Evolutionary conservation across 2,888 invertebrate genomes (phyloP), one percentile per base, ranked within the genome.

Genomic region (Ramazzottius varieornatus): DNA sequence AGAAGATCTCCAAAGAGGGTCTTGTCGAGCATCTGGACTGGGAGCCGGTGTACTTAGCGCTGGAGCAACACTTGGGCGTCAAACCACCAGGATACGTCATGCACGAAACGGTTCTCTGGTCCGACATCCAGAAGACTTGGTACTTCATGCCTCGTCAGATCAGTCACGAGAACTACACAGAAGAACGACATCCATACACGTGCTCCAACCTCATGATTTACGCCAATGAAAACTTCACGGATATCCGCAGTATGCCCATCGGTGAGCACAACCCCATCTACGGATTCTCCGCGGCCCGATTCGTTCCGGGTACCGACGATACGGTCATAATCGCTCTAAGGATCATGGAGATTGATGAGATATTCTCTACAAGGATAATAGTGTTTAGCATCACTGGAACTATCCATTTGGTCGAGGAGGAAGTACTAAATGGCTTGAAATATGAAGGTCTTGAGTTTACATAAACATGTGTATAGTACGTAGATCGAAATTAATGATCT

Each of bases 21-120:
- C 29, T 54, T 29, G 54, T 54, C 16, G 54, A 54, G 29, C 54
- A 54, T 54, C 29, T 54, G 24, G 54, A 54, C 29, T 54, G 54
- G 54, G 24, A 54, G 4, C 20, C 54, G n/a, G n/a, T 24, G 13
- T 54, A 54, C 54, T 8, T 8, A 13, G 54, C 54, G 16, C 8
- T 54, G n/a, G 54, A 54, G 24, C 8, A 54, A 4, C n/a, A 54
- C n/a, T 24, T 54, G 4, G 54, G 54, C 4, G 24, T 54, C 24
- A 54, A 54, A 29, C 20, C 54, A 54, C 54, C 54, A 4, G 54
- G 54, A 24, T 54, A 54, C 29, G 29, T 54, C 20, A 54, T 54
- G 54, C 54, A 54, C 54, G 54, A 54, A 54, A 29, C 54, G 4
- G 54, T 54, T 8, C 54, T 54, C 16, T 54, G 54, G 54, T 54